These are phyloP conservation scores for Oreonectes daqikongensis DNA, from an alignment of 2,797 vertebrate genomes.

Conservation along the genomic window DNA sequence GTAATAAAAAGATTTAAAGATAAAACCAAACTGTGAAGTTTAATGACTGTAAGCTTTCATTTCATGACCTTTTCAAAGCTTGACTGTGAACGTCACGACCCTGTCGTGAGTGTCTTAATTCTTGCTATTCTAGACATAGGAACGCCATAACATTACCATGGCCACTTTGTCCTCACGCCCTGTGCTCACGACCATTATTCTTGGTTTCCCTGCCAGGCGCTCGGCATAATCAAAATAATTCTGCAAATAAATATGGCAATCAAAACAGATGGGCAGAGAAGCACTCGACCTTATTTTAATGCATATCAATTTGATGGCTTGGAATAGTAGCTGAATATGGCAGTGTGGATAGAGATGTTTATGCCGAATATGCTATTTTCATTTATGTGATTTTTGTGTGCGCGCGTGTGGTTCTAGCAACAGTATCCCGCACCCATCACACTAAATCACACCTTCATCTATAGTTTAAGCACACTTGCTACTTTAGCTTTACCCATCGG, in stretches of 20 bases:
- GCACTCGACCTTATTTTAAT: constrained; percentile 59
- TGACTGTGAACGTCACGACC: constrained; percentile 61
- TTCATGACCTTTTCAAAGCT: constrained; percentile 66
- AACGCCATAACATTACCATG: constrained; percentile 68
- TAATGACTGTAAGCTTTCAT: constrained; percentile 60
- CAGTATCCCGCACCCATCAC: constrained; percentile 46
- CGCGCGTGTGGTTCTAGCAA: constrained; percentile 25
- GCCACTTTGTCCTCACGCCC: constrained; percentile 44
- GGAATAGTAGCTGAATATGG: constrained; percentile 35
- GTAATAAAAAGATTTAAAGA: constrained; percentile 30
- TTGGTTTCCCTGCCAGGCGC: constrained; percentile 40
- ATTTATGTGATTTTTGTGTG: constrained; percentile 57
- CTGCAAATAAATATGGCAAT: constrained; percentile 64
- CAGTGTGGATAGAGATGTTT: constrained; percentile 49
- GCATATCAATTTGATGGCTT: constrained; percentile 58
- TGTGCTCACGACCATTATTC: constrained; percentile 33
- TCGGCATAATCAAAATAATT: constrained; percentile 62
- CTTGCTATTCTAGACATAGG: constrained; percentile 62
- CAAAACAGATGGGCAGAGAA: constrained; percentile 54
- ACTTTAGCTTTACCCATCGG: constrained; percentile 7
- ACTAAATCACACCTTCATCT: constrained; percentile 60
- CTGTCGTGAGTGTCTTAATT: constrained; percentile 64
- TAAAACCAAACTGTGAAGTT: constrained; percentile 27
- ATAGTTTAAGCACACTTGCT: constrained; percentile 37
- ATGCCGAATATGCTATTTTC: constrained; percentile 60